Evolutionary conservation across 1,140 invertebrate genomes (phyloP).

Genomic region (Eufriesea mexicana): DNA sequence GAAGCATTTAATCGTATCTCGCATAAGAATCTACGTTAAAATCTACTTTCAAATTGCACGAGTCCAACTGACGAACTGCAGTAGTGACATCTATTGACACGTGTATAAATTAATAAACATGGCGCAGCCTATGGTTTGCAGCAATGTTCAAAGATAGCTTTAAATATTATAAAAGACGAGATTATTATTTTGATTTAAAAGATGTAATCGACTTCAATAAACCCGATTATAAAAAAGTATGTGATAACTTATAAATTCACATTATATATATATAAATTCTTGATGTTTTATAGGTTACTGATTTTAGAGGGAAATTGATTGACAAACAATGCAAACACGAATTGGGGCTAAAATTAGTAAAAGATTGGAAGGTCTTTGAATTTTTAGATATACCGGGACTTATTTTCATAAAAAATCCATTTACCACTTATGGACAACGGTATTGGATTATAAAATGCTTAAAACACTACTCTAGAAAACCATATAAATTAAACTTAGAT

Average conservation of each 20-base stretch:
- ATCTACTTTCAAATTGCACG: slow-evolving; percentile 44
- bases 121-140: background rate
- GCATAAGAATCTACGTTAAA: slow-evolving; percentile 28
- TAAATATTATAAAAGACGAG: slow-evolving; percentile 85
- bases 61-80: background rate
- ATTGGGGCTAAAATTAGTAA: slow-evolving; percentile 81
- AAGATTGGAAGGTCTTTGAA: slow-evolving; percentile 84
- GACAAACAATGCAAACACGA: slow-evolving; percentile 34
- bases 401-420: slow-evolving; percentile 92
- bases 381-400: slow-evolving; percentile 86
- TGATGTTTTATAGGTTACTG: slow-evolving; percentile 72
- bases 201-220: slow-evolving; percentile 82
- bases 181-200: slow-evolving; percentile 79
- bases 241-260: slow-evolving; percentile 20
- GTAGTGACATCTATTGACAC: background rate
- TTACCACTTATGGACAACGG: slow-evolving; percentile 88
- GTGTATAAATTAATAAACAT: background rate
- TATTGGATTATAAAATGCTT: slow-evolving; percentile 93
- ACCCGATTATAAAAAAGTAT: slow-evolving; percentile 57
- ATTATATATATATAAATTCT: background rate
- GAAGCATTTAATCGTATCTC: slow-evolving; percentile 31
- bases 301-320: slow-evolving; percentile 36
- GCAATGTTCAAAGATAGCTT: slow-evolving; percentile 84
- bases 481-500: slow-evolving; percentile 92
- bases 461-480: slow-evolving; percentile 88